A percentile compares a stretch with the other conserved stretches of the same genome.
Evolutionary conservation across 2,888 invertebrate genomes (phyloP).

Genomic region (Pegoplata infirma): DNA sequence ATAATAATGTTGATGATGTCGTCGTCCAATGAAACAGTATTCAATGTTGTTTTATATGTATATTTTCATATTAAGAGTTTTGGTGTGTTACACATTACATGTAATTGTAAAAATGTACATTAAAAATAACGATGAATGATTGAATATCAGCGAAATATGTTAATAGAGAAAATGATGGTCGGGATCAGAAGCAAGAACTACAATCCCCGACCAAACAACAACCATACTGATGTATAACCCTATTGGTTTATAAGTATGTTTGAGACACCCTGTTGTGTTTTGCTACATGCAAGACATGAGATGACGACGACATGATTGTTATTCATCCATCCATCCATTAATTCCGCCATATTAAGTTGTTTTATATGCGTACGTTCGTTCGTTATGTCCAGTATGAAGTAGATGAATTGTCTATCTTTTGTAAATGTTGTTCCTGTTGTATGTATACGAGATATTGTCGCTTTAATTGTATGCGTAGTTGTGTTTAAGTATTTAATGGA

Average conservation of each 20-base stretch:
- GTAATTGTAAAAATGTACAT: background rate
- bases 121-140: background rate
- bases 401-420: conserved; percentile 31
- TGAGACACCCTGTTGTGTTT: background rate
- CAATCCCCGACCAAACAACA: background rate
- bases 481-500: background rate
- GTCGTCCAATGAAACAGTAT: background rate
- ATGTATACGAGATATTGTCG: background rate
- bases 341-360: conserved; percentile 50
- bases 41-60: background rate
- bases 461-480: background rate
- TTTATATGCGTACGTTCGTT: background rate
- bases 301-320: conserved; percentile 30
- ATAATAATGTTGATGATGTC: background rate
- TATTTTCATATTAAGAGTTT: background rate
- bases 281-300: background rate
- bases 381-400: background rate
- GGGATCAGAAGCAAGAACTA: background rate
- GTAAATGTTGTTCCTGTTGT: background rate
- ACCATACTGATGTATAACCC: background rate
- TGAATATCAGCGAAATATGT: conserved; percentile 4
- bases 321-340: conserved; percentile 25
- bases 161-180: background rate
- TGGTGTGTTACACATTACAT: background rate
- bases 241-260: background rate